Base-by-base conservation (phyloP, 2,113 vertebrate species). In the Caloenas nicobarica region DNA sequence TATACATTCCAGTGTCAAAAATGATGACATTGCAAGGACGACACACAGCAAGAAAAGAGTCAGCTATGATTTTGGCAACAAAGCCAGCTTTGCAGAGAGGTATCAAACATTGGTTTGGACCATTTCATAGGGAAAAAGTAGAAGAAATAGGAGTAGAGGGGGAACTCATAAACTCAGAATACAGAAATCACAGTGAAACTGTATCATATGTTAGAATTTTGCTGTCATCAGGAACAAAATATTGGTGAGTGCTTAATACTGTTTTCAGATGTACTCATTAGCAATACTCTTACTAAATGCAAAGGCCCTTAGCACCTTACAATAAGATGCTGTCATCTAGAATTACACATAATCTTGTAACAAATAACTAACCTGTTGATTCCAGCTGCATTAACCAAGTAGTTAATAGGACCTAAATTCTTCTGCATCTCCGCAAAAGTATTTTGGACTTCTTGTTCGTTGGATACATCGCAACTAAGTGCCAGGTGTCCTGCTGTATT, bases 311-410 rank as follows among this genome's bases (percentile, higher is more conserved):
- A 56, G 26, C 46, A 83, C 51, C 29, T 86, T 46, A 38, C 48
- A 77, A 16, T 7, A 76, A 51, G 57, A 78, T n/a, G 40, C n/a
- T 50, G 34, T 23, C 22, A 40, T 36, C 24, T 7, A 64, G 16
- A 71, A 65, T 25, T 44, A 88, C 44, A 79, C 38, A 61, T 2
- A 51, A 78, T 16, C 62, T 60, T 68, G 36, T 18, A 77, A 81
- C 2, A 0, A 81, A 13, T 71, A 74, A 98, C 98, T 91, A 95
- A 99, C 99, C 98, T 99, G 98, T 99, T 99, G 96, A 99, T 97
- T 31, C 98, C 99, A 61, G 99, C 99, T 46, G 99, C 98, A 28
- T 99, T 99, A 95, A 99, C 98, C 50, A 99, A 97, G 88, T 98
- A 99, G 48, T 98, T 97, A 92, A 99, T 78, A 87, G 95, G 97